Percentiles rank a stretch among this genome's conserved stretches.
These are phyloP conservation scores for Corythornis cristatus DNA, from an alignment of 2,113 vertebrate genomes.

Conservation along the genomic window DNA sequence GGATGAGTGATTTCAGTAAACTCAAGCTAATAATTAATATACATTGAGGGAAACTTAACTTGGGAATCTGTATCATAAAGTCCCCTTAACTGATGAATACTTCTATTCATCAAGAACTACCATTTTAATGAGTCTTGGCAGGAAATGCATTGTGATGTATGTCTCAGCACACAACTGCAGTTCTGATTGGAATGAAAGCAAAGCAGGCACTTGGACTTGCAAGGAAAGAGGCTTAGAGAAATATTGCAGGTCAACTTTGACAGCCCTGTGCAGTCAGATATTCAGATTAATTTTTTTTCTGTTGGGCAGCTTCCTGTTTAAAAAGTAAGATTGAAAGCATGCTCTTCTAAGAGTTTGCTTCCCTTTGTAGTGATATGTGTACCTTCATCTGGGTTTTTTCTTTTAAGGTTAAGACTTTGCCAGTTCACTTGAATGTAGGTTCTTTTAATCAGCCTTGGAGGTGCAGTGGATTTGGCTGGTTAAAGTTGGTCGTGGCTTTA, in stretches of 20 bases:
- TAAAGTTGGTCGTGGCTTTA: background rate
- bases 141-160: slow-evolving; percentile 55
- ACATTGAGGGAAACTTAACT: background rate
- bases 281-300: background rate
- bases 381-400: background rate
- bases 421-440: background rate
- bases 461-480: background rate
- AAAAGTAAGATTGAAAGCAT: background rate
- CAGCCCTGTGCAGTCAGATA: background rate
- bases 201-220: background rate
- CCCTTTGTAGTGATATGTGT: background rate
- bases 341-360: slow-evolving; percentile 6
- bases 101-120: slow-evolving; percentile 47
- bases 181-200: background rate
- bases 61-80: background rate
- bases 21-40: slow-evolving; percentile 24
- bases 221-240: background rate
- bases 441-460: background rate
- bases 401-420: background rate
- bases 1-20: background rate
- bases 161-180: background rate
- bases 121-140: slow-evolving; percentile 25
- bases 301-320: slow-evolving; percentile 25
- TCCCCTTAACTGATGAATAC: slow-evolving; percentile 23
- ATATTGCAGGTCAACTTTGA: background rate